Base-by-base conservation (phyloP, 2,797 vertebrate species). In the Pipistrellus pipistrellus region DNA sequence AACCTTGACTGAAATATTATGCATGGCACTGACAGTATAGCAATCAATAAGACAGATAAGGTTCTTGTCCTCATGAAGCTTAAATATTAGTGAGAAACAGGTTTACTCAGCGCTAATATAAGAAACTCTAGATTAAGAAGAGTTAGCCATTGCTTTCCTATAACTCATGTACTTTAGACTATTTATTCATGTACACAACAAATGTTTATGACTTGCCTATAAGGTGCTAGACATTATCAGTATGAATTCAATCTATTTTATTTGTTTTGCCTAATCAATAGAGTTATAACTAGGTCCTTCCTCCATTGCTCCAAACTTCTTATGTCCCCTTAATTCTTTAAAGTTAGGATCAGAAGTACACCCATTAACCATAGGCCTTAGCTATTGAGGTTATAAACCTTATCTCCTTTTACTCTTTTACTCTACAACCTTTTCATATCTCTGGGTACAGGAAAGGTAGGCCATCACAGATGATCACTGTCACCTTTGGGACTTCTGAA, bases 191-290 rank as follows among this genome's bases (percentile, higher is more conserved):
- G 68, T 35, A 48, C 5, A 14, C 44, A 68, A 59, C 55, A 83
- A 93, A 76, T 90, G 78, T 71, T 82, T 89, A 66, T 72, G 57
- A 35, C 75, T 21, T 46, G 23, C 14, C 14, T 51, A 57, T 27
- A 44, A 73, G 41, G 20, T 51, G 4, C 21, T 59, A 84, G 73
- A 76, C n/a, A 68, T 72, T 84, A 1, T 41, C 72, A 87, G 21
- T 76, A 77, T 72, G 55, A 91, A 82, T 62, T 68, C 64, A 88
- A 57, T 85, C 46, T 21, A 53, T 51, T 87, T 92, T n/a, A 35
- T 18, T 91, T 85, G 38, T 48, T 91, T 89, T 78, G 18, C 17
- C 23, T 76, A 76, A 73, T 85, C 46, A 86, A 30, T 11, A 69
- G 30, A 62, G 3, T 17, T 84, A 66, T 46, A 83, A 81, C 14